Base-by-base conservation (phyloP, 2,797 vertebrate species). In the Eleutherodactylus coqui region DNA sequence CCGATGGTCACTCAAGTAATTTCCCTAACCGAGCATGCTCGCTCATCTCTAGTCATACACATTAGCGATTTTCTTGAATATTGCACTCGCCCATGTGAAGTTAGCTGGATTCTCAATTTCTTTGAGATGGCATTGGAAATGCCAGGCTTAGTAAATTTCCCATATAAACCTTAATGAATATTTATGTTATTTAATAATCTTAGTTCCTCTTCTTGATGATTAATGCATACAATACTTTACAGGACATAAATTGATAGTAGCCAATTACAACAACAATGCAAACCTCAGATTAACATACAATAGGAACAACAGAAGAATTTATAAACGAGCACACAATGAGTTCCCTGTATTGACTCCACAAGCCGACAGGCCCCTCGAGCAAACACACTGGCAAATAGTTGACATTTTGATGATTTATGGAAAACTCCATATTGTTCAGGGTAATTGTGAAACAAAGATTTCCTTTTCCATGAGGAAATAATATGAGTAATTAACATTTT, bases 401-500 rank as follows among this genome's bases (percentile, higher is more conserved):
- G 83, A 69, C 83, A 85, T 77, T 77, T 78, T 78, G 45, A 21
- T 85, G 73, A 85, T 78, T 69, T 78, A 85, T 85, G 34, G 62
- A 85, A 76, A 29, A 41, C 32, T 69, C 67, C n/a, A 78, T 69
- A 77, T 77, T 77, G 75, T 70, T 78, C 75, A 29, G 75, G 47
- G 83, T 69, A 85, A 85, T 85, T 64, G 34, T 67, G 73, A 67
- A 78, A 77, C 83, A 85, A 78, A 38, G 83, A 78, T 85, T 85
- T 85, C 60, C 73, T 85, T 85, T 85, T 78, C 60, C 78, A 80
- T 10, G 41, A 73, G 84, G 77, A 38, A 86, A 81, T 85, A 75
- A 81, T 81, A 81, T 81, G 67, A 75, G 85, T 81, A 86, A 86
- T 86, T 86, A 86, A 86, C 85, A 81, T 80, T 81, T 75, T 73